Percentiles rank a stretch among this genome's conserved stretches.
Evolutionary conservation across 64 coral and sea anemone genomes (phyloP).

Genomic region (Cladopsammia gracilis): DNA sequence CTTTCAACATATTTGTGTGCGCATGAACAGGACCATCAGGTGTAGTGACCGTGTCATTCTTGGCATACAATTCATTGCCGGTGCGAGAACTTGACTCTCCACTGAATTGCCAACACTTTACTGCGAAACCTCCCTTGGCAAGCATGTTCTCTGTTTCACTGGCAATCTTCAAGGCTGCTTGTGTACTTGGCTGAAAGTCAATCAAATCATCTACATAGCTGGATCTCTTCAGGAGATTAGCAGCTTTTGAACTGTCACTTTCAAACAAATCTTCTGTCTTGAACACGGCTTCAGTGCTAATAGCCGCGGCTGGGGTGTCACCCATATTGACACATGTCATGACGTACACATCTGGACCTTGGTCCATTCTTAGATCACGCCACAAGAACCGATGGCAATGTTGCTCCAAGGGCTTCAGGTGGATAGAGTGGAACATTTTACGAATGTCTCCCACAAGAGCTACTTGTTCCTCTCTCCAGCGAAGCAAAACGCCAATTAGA

Average conservation of each 20-base stretch:
- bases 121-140: constrained; percentile 63
- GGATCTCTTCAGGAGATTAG: constrained; percentile 57
- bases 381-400: constrained; percentile 70
- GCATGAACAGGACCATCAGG: background rate
- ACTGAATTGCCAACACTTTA: constrained; percentile 80
- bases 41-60: background rate
- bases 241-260: constrained; percentile 47
- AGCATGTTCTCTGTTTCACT: constrained; percentile 64
- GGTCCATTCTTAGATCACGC: constrained; percentile 19
- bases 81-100: constrained; percentile 52
- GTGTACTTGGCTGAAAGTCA: constrained; percentile 29
- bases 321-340: constrained; percentile 66
- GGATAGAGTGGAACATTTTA: constrained; percentile 59
- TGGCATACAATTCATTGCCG: background rate
- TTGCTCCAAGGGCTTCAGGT: constrained; percentile 51
- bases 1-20: constrained; percentile 65
- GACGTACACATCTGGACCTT: constrained; percentile 62
- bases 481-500: constrained; percentile 59
- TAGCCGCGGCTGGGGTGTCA: constrained; percentile 32
- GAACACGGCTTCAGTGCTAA: constrained; percentile 70
- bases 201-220: constrained; percentile 72
- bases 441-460: constrained; percentile 56
- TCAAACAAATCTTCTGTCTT: constrained; percentile 69
- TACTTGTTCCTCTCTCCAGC: constrained; percentile 71
- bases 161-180: constrained; percentile 58